Conservation (phyloP, 2,888 invertebrate species). For the Athalia cordata region DNA sequence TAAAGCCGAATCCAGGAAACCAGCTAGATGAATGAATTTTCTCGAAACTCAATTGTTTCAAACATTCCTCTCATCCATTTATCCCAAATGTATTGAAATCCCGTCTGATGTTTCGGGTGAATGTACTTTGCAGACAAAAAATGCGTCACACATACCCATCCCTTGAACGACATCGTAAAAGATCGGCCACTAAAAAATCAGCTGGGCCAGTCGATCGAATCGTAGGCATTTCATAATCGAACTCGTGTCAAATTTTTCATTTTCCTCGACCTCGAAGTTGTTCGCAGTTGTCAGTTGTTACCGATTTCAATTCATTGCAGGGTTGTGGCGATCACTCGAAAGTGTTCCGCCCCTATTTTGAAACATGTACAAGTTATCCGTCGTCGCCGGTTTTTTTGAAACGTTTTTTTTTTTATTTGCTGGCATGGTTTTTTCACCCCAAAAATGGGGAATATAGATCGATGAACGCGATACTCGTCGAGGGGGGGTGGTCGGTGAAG, state of each 20-base stretch:
- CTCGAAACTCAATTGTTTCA: neutral
- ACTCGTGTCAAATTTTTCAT: neutral
- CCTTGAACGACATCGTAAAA: too few species aligned
- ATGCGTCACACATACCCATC: too few species aligned
- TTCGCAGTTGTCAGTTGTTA: neutral
- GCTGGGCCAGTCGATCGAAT: too few species aligned
- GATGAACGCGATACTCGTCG: slow-evolving; percentile 50
- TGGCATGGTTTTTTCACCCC: slow-evolving; percentile 50
- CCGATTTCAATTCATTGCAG: neutral
- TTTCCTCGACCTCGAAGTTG: neutral
- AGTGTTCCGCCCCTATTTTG: neutral
- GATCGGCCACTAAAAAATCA: too few species aligned
- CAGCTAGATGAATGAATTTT: neutral
- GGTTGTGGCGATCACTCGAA: slow-evolving; percentile 13
- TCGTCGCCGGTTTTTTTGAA: neutral
- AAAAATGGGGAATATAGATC: slow-evolving; percentile 49
- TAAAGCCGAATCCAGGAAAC: too few species aligned
- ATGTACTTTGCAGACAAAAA: too few species aligned
- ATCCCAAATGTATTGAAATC: slow-evolving; percentile 22
- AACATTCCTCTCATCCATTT: slow-evolving; percentile 21
- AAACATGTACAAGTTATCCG: neutral
- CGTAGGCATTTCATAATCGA: too few species aligned
- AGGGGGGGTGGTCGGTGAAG: slow-evolving; percentile 20
- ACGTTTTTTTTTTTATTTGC: neutral
- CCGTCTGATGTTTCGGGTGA: slow-evolving; percentile 17